Conservation (phyloP, 2,113 vertebrate genomes). For the Gadus macrocephalus region DNA sequence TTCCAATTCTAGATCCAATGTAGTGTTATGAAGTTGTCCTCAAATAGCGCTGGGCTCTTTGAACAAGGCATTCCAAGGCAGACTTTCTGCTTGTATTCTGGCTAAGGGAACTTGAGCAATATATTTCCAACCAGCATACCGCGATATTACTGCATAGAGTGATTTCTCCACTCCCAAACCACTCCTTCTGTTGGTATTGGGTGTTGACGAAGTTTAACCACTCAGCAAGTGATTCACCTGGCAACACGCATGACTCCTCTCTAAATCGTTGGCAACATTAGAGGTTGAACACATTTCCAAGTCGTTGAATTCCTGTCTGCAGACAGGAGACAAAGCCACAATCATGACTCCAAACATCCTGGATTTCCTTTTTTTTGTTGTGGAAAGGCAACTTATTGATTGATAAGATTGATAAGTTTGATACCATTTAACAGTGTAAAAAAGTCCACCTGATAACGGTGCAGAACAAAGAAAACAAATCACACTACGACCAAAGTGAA, state of each 20-base stretch:
- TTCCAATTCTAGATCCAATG: neutral
- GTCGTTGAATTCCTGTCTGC: neutral
- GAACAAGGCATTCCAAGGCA: neutral
- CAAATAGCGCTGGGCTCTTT: neutral
- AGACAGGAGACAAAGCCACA: neutral
- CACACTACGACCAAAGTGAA: too few species aligned
- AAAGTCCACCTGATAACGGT: too few species aligned
- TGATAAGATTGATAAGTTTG: too few species aligned
- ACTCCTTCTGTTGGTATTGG: constrained; percentile 71
- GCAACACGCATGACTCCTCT: neutral
- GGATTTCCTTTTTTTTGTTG: too few species aligned
- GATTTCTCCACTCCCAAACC: constrained; percentile 63
- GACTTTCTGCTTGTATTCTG: neutral
- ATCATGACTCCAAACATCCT: neutral
- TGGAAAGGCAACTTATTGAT: too few species aligned
- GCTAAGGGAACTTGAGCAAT: constrained; percentile 13
- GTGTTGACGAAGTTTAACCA: constrained; percentile 44
- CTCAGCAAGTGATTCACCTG: neutral
- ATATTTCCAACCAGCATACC: constrained; percentile 43
- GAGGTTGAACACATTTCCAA: neutral
- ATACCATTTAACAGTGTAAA: too few species aligned
- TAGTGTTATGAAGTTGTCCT: neutral
- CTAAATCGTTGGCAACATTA: neutral
- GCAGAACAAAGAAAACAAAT: too few species aligned
- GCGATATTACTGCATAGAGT: constrained; percentile 38